Evolutionary conservation across 1,140 invertebrate genomes (phyloP).

Genomic region (Eurosta solidaginis): DNA sequence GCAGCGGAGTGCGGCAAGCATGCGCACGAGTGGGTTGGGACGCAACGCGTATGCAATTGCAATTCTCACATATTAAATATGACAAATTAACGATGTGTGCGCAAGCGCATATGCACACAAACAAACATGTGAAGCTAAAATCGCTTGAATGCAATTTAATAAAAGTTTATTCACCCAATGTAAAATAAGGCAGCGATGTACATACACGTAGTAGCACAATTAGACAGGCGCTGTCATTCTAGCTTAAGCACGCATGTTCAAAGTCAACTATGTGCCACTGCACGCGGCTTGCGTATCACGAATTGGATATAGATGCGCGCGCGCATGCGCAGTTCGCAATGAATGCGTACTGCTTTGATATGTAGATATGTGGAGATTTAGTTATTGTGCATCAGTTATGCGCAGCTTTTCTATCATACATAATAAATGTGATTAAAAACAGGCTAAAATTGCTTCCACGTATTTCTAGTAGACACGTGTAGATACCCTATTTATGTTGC

Average conservation of each 20-base stretch:
- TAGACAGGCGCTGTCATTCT: not conserved
- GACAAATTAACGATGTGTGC: slow-evolving; percentile 13
- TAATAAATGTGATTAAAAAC: slow-evolving; percentile 28
- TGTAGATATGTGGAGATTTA: not conserved
- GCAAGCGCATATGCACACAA: not conserved
- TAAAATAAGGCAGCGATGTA: not conserved
- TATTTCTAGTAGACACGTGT: not conserved
- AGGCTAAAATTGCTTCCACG: not conserved
- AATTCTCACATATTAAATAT: slow-evolving; percentile 20
- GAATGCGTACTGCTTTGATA: not conserved
- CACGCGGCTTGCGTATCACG: not conserved
- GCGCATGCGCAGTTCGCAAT: not conserved
- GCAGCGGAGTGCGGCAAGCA: no score
- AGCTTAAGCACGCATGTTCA: not conserved
- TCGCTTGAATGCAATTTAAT: not conserved
- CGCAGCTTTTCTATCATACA: not conserved
- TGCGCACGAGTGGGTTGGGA: not conserved
- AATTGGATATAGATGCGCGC: not conserved
- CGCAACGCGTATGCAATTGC: not conserved
- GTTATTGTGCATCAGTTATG: not conserved
- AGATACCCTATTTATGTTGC: not conserved
- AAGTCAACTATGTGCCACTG: not conserved
- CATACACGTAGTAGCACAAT: not conserved
- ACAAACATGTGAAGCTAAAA: not conserved
- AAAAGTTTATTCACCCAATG: slow-evolving; percentile 24